Percentiles rank a stretch among this genome's conserved stretches.
Evolutionary conservation across 2,888 invertebrate genomes (phyloP).

Genomic region (Watsonalla binaria): DNA sequence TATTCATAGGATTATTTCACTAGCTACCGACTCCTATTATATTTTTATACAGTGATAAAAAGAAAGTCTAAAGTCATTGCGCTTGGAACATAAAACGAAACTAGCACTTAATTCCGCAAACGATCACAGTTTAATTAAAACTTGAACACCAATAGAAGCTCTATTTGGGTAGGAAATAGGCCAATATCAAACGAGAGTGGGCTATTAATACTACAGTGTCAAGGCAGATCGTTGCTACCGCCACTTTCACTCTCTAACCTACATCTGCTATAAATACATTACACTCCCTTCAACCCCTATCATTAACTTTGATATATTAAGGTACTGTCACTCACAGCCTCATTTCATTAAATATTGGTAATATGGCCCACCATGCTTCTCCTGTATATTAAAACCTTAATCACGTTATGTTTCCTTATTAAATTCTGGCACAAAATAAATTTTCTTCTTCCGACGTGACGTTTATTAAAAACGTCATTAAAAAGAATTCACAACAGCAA

Average conservation of each 20-base stretch:
- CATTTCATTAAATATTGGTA: no score
- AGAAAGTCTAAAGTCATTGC: no score
- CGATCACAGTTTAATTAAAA: slow-evolving; percentile 9
- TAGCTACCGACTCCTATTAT: no score
- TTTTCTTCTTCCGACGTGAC: slow-evolving; percentile 5
- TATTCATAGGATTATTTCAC: no score
- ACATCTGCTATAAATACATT: slow-evolving; percentile 37
- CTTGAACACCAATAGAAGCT: slow-evolving; percentile 9
- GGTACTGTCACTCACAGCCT: no score
- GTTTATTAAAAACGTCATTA: slow-evolving; percentile 16
- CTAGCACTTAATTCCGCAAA: not conserved
- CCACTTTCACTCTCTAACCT: slow-evolving; percentile 52
- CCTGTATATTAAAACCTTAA: slow-evolving; percentile 4
- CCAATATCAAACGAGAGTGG: slow-evolving; percentile 45
- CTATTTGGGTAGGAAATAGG: slow-evolving; percentile 32
- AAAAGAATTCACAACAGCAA: slow-evolving; percentile 35
- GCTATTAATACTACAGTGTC: slow-evolving; percentile 71
- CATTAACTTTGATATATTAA: not conserved
- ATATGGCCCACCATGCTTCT: not conserved
- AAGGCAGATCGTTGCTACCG: slow-evolving; percentile 58
- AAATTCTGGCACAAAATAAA: slow-evolving; percentile 14
- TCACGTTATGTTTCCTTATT: slow-evolving; percentile 9
- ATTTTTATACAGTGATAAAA: no score
- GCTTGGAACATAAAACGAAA: not conserved
- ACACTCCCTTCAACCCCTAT: slow-evolving; percentile 16